A percentile compares a stretch with the other conserved stretches of the same genome.
Conservation (phyloP, 2,888 invertebrate species). For the Agriopis marginaria region DNA sequence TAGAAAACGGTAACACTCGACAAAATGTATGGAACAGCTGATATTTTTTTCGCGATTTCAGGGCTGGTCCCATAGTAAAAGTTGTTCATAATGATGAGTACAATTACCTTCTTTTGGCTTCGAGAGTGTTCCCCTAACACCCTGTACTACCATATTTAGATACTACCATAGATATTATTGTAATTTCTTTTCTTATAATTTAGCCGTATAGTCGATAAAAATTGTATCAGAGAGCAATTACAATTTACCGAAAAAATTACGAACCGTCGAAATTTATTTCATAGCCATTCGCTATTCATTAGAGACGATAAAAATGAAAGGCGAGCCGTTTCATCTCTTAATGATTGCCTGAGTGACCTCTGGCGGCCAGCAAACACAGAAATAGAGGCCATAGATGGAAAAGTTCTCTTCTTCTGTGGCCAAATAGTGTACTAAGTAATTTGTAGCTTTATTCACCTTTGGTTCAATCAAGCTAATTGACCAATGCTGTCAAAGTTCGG, state of each 20-base stretch:
- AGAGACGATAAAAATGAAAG: conserved; percentile 43
- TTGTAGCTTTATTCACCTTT: not conserved
- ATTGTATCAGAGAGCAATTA: conserved; percentile 28
- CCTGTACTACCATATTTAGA: too few relatives aligned
- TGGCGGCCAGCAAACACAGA: conserved; percentile 40
- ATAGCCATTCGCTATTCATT: conserved; percentile 44
- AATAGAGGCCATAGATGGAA: conserved; percentile 1
- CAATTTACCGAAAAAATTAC: conserved; percentile 23
- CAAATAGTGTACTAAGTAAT: not conserved
- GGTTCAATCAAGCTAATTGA: not conserved
- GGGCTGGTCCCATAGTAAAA: too few relatives aligned
- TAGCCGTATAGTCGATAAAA: not conserved
- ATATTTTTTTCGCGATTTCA: too few relatives aligned
- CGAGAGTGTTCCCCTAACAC: too few relatives aligned
- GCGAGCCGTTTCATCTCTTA: conserved; percentile 39
- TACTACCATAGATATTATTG: too few relatives aligned
- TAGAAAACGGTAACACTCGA: too few relatives aligned
- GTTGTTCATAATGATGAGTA: too few relatives aligned
- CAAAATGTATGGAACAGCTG: too few relatives aligned
- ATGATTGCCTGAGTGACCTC: conserved; percentile 49
- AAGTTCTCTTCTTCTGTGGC: not conserved
- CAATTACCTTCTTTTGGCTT: too few relatives aligned
- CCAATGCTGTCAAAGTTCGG: too few relatives aligned
- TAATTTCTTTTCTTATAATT: too few relatives aligned
- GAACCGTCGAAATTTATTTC: conserved; percentile 24